Base-by-base conservation (phyloP, 2,113 vertebrate species). In the Chunga burmeisteri region DNA sequence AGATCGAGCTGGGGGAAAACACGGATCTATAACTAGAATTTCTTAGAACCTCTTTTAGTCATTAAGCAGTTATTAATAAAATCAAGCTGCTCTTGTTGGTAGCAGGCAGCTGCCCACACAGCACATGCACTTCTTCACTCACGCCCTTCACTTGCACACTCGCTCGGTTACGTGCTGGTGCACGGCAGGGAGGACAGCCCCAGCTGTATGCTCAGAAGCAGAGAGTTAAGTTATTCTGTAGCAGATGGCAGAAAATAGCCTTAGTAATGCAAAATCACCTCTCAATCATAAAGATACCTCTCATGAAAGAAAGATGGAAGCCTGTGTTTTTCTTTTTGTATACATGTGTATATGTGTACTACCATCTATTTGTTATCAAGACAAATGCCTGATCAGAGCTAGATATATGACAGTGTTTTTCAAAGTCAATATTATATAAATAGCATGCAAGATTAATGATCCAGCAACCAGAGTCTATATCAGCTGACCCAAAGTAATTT, bases 121-220 rank as follows among this genome's bases (percentile, higher is more conserved):
- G 36, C 5, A 13, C 0, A 0, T 21, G 32, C 21, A 1, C 21
- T 59, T 79, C 21, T 36, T 38, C 40, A 21, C 11, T 23, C 8
- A 7, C 0, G 0, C 12, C 1, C 56, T 40, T 62, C 21, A 18
- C 16, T 63, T 12, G 21, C 61, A 25, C 40, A 2, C 38, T 75
- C 0, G 0, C 27, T 67, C 0, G 0, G 34, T 83, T 87, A 30
- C 3, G 1, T 1, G 5, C 22, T 9, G 4, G 26, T 19, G 26
- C 1, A 3, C 0, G 0, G 32, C 23, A 34, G 46, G 30, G 58
- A 53, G 19, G 14, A 44, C 34, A 77, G 58, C 27, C 44, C 34
- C 46, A 73, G 14, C 30, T 44, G 6, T 55, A 42, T 70, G 40
- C 63, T 81, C 30, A 22, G 58, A 40, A 68, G 18, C 27, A 49